A percentile compares a stretch with the other conserved stretches of the same genome.
Evolutionary conservation across 2,797 vertebrate species (phyloP).

Genomic region (Masticophis lateralis): DNA sequence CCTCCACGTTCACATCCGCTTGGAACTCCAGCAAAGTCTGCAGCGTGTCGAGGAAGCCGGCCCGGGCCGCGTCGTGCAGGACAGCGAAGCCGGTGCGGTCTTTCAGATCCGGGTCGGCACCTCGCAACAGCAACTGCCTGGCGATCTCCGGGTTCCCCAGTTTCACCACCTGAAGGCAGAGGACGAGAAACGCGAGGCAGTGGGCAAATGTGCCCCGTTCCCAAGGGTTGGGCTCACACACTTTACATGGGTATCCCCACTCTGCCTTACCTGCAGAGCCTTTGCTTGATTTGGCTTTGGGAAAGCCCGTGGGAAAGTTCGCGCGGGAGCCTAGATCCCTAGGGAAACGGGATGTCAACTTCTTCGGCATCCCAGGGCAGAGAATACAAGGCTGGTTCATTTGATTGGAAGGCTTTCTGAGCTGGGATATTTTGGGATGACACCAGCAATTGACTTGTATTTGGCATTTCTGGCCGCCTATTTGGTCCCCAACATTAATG

Average conservation of each 20-base stretch:
- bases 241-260: background rate
- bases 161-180: conserved; percentile 79
- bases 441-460: background rate
- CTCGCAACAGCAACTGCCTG: conserved; percentile 71
- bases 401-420: background rate
- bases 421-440: background rate
- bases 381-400: background rate
- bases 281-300: background rate
- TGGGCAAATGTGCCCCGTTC: background rate
- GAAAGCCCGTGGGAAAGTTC: background rate
- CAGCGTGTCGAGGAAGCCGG: conserved; percentile 84
- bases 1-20: conserved; percentile 82
- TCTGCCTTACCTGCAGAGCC: background rate
- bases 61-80: conserved; percentile 88
- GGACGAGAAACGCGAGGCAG: too few species aligned
- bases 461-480: background rate
- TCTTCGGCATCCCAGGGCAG: background rate
- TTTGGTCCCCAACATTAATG: background rate
- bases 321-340: background rate
- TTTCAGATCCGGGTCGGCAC: conserved; percentile 79
- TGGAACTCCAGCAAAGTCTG: conserved; percentile 76
- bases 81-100: conserved; percentile 83
- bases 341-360: background rate
- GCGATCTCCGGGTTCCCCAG: conserved; percentile 77
- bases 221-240: background rate